phyloP scores from a whole-genome alignment of 2,113 vertebrate genomes.

The Propithecus coquereli region DNA sequence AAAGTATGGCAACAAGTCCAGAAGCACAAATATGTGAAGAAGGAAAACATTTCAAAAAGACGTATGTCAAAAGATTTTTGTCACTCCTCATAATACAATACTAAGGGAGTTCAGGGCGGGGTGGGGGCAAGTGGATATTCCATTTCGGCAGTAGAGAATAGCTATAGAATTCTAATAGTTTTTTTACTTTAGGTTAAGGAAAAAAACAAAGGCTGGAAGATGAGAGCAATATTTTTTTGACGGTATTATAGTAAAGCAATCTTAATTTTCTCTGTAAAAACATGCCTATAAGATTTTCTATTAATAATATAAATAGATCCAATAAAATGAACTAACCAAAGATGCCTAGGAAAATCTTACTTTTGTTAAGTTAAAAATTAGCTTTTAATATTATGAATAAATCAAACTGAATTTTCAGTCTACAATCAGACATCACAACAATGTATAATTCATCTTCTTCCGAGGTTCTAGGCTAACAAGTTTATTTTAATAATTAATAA shows the following conservation, averaged over 20 bases:
- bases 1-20: background rate
- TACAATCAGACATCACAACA: background rate
- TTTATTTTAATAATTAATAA: too few species aligned
- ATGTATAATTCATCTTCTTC: background rate
- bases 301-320: background rate
- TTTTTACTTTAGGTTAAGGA: background rate
- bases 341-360: background rate
- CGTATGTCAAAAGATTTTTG: background rate
- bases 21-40: background rate
- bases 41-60: background rate
- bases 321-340: background rate
- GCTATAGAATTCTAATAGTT: background rate
- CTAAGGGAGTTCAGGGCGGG: too few species aligned
- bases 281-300: background rate
- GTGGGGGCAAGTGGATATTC: background rate
- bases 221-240: background rate
- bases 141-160: background rate
- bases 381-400: background rate
- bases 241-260: background rate
- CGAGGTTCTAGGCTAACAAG: too few species aligned
- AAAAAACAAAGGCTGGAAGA: background rate
- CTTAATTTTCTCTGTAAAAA: conserved; percentile 16
- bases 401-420: background rate
- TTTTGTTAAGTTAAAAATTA: background rate
- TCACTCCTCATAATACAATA: background rate